These are phyloP conservation scores for Lycocorax pyrrhopterus DNA, from an alignment of 2,113 vertebrate genomes.

Conservation along the genomic window DNA sequence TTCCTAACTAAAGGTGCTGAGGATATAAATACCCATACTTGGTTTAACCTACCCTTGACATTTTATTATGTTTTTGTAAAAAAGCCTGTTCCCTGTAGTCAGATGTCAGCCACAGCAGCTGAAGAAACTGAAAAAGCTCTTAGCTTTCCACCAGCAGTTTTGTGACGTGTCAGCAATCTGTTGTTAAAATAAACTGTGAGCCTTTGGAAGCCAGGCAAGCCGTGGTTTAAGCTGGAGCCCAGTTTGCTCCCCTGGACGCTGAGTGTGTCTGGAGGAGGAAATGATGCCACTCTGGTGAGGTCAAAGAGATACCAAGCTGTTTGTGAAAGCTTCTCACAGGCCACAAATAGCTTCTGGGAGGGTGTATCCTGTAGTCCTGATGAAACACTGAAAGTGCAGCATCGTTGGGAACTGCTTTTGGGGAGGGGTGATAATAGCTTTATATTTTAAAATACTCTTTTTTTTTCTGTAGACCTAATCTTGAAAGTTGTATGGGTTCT, in stretches of 20 bases:
- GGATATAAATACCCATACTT: neutral
- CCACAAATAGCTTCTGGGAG: neutral
- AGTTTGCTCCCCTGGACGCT: neutral
- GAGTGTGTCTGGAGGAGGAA: neutral
- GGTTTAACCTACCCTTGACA: neutral
- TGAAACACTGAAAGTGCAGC: neutral
- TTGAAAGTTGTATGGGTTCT: neutral
- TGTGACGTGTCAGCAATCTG: neutral
- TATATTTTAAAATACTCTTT: neutral
- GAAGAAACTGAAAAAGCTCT: neutral
- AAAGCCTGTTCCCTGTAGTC: neutral
- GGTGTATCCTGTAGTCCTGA: neutral
- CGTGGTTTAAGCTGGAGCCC: neutral
- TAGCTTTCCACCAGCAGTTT: neutral
- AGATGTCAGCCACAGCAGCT: neutral
- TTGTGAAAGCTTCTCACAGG: neutral
- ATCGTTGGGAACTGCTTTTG: fast-evolving
- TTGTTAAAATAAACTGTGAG: neutral
- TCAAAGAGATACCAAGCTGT: neutral
- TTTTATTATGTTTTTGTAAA: neutral
- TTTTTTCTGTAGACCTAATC: neutral
- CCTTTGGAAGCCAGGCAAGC: neutral
- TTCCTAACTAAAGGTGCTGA: neutral
- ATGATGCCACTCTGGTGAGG: neutral
- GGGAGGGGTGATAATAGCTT: neutral